Percentiles rank a stretch among this genome's conserved stretches.
Evolutionary conservation across 2,888 invertebrate genomes (phyloP).

Genomic region (Diaprepes abbreviatus): DNA sequence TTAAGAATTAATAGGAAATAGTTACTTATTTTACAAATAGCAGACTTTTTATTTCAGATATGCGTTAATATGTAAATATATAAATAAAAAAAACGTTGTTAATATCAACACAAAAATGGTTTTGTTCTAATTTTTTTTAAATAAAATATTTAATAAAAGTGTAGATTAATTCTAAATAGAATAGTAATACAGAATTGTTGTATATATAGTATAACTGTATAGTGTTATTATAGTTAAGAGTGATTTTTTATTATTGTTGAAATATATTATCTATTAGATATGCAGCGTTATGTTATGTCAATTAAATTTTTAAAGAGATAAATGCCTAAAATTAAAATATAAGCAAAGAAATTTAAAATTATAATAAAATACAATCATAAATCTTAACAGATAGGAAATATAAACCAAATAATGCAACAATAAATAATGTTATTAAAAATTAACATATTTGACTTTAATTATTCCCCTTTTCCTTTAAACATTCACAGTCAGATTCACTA

Average conservation of each 20-base stretch:
- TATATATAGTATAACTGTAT: slow-evolving; percentile 33
- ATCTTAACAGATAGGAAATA: slow-evolving; percentile 28
- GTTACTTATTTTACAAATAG: too few relatives aligned
- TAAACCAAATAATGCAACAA: slow-evolving; percentile 21
- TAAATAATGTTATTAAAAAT: slow-evolving; percentile 13
- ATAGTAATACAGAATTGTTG: slow-evolving; percentile 20
- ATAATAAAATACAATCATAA: slow-evolving; percentile 42
- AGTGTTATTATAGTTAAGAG: slow-evolving; percentile 37
- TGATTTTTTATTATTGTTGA: slow-evolving; percentile 46
- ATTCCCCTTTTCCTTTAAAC: not conserved
- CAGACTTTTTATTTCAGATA: too few relatives aligned
- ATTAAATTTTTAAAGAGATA: slow-evolving; percentile 41
- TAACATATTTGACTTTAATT: not conserved
- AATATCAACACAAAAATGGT: not conserved
- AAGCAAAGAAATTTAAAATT: slow-evolving; percentile 20
- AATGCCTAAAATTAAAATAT: slow-evolving; percentile 21
- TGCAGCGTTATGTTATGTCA: slow-evolving; percentile 43
- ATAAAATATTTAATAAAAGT: slow-evolving; percentile 17
- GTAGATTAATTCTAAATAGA: slow-evolving; percentile 41
- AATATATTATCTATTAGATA: slow-evolving; percentile 25
- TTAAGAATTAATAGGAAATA: too few relatives aligned
- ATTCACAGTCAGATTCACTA: too few relatives aligned
- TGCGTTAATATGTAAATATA: too few relatives aligned
- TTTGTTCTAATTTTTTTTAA: not conserved
- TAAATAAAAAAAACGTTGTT: not conserved